phyloP scores from a whole-genome alignment of 2,113 vertebrate genomes.

The Cryptomyrus ogoouensis region DNA sequence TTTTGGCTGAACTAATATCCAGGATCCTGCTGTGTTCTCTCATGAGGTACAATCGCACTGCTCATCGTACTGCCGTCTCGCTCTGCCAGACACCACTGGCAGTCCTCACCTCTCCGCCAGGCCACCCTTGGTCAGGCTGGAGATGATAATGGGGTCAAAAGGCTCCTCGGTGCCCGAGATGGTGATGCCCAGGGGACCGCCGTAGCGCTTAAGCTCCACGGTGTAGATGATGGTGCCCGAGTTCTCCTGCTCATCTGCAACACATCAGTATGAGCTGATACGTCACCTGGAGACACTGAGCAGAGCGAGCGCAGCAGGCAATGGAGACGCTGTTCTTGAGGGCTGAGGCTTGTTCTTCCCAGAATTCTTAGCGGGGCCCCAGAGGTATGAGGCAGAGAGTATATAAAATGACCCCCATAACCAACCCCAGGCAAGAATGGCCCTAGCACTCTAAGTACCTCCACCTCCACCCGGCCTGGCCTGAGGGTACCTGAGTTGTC shows the following conservation, averaged over 20 bases:
- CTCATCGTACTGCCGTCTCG: background rate
- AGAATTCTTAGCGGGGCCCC: background rate
- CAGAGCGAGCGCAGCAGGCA: background rate
- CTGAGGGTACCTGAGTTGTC: slow-evolving; percentile 86
- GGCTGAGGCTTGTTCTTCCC: background rate
- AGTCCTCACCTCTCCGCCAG: slow-evolving; percentile 83
- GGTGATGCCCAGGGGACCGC: slow-evolving; percentile 93
- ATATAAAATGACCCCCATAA: background rate
- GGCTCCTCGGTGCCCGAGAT: slow-evolving; percentile 98
- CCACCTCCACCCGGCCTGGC: background rate
- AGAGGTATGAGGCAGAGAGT: background rate
- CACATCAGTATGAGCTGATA: slow-evolving; percentile 41
- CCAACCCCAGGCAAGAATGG: background rate
- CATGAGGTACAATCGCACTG: background rate
- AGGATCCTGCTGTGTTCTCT: background rate
- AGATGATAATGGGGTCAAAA: slow-evolving; percentile 96
- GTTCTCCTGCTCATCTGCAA: slow-evolving; percentile 92
- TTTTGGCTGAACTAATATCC: background rate
- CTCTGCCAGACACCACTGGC: background rate
- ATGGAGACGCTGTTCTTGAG: background rate
- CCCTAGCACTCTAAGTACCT: background rate
- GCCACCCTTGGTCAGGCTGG: slow-evolving; percentile 89
- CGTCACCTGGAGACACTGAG: slow-evolving; percentile 15
- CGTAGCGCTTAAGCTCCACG: slow-evolving; percentile 92
- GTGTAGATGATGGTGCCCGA: slow-evolving; percentile 97